Evolutionary conservation across 2,797 vertebrate genomes (phyloP), one percentile per base, ranked within the genome.

Genomic region (Sylvia borin): DNA sequence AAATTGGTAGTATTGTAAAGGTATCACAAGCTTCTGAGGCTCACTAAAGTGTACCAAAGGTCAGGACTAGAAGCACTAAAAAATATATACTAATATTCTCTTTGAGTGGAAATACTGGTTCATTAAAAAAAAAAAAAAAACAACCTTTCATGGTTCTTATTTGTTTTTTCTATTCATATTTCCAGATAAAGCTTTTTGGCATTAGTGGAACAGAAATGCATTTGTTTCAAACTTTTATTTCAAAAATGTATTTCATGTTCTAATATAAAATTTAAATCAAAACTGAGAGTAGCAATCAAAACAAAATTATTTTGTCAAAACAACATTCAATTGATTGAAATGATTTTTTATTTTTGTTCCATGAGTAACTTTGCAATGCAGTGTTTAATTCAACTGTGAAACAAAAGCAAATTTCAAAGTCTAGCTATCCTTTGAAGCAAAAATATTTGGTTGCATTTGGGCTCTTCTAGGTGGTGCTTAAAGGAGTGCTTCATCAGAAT

Each of bases 221-320:
- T 93, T 93, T 94, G 70, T 90, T 96, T 92, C 54, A 95, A 95
- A 95, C 54, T 94, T 96, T 90, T 90, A 53, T 86, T 93, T 91
- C 13, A 80, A 90, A 94, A 93, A 93, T 81, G 43, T 88, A 54
- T 66, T 85, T 78, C 68, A 24, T 83, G 42, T 88, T 95, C 70
- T 91, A 81, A 86, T 91, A 81, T 55, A 81, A 92, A 92, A 93
- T 82, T 75, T 79, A 94, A 96, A 91, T 95, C 81, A 93, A 91
- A 92, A 64, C 64, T 85, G 84, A 92, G 92, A 85, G 71, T 87
- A 95, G 85, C 65, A 83, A 96, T 97, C 93, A 95, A 94, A 95
- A 91, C 92, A 93, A 85, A 96, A 94, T 97, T 94, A 95, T 86
- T 96, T 94, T 96, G 95, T 95, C 95, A 97, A 96, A 97, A 95